A percentile compares a stretch with the other conserved stretches of the same genome.
Conservation (phyloP, 2,888 invertebrate species). For the Torymus auratus region DNA sequence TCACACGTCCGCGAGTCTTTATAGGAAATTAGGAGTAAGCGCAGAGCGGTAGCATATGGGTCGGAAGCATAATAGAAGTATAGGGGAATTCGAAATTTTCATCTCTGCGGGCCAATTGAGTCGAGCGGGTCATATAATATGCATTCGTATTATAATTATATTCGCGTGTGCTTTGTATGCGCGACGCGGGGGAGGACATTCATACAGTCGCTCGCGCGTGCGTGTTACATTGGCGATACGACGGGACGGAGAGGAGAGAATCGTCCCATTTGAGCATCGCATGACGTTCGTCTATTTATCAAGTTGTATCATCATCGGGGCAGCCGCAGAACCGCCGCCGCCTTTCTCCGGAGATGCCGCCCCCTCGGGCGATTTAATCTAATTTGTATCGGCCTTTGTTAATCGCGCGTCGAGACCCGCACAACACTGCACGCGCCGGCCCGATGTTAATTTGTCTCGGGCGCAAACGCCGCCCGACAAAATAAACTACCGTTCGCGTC, state of each 20-base stretch:
- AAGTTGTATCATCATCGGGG: slow-evolving; percentile 72
- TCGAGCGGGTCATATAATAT: slow-evolving; percentile 2
- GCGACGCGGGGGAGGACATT: neutral
- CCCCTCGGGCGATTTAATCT: slow-evolving; percentile 76
- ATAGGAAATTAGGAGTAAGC: slow-evolving; percentile 41
- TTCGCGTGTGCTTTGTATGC: neutral
- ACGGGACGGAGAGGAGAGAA: slow-evolving; percentile 54
- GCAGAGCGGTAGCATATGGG: slow-evolving; percentile 20
- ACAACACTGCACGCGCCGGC: slow-evolving; percentile 39
- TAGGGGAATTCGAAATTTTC: neutral
- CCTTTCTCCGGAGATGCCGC: slow-evolving; percentile 69
- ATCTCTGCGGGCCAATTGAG: slow-evolving; percentile 17
- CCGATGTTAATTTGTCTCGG: slow-evolving; percentile 71
- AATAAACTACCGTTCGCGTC: slow-evolving; percentile 72
- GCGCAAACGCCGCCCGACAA: slow-evolving; percentile 61
- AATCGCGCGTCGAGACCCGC: slow-evolving; percentile 66
- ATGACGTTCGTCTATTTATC: slow-evolving; percentile 76
- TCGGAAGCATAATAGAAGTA: neutral
- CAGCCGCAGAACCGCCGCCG: too few species aligned
- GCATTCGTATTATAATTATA: slow-evolving; percentile 25
- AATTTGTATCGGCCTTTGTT: slow-evolving; percentile 76
- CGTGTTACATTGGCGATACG: neutral
- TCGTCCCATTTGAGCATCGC: slow-evolving; percentile 74
- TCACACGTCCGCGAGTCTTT: neutral
- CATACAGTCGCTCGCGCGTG: neutral